Conservation (phyloP, 2,888 invertebrate genomes). For the Eilema griseolum region DNA sequence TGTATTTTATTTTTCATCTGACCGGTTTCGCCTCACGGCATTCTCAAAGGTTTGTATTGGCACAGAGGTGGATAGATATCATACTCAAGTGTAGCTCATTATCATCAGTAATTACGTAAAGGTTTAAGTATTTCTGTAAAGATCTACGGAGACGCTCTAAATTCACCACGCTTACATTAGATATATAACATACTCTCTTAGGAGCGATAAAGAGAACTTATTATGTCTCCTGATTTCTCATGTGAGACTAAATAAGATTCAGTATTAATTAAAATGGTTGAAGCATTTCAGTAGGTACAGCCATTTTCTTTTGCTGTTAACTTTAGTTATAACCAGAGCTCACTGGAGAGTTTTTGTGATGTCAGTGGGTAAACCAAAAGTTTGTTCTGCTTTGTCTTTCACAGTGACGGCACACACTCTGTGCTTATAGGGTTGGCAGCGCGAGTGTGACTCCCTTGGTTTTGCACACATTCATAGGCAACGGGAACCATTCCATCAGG, state of each 20-base stretch:
- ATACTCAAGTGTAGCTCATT: neutral
- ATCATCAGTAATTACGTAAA: neutral
- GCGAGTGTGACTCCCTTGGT: too few species aligned
- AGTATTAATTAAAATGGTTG: neutral
- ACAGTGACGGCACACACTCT: too few species aligned
- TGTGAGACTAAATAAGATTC: neutral
- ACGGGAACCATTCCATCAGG: too few species aligned
- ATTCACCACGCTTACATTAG: neutral
- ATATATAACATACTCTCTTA: conserved; percentile 27
- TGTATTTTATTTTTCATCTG: too few species aligned
- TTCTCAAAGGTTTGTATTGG: too few species aligned
- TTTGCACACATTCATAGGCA: too few species aligned
- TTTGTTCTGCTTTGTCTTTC: too few species aligned
- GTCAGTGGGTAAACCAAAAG: too few species aligned
- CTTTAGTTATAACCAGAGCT: too few species aligned
- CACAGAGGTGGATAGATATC: neutral
- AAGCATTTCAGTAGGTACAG: neutral
- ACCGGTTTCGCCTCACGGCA: too few species aligned
- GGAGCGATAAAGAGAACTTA: neutral
- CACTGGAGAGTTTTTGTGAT: too few species aligned
- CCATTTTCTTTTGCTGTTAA: neutral
- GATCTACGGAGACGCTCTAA: neutral
- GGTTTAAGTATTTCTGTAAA: neutral
- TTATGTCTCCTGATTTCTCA: conserved; percentile 3
- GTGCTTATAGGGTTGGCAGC: too few species aligned